Evolutionary conservation across 2,797 vertebrate genomes (phyloP).

Genomic region (Aeoliscus strigatus): DNA sequence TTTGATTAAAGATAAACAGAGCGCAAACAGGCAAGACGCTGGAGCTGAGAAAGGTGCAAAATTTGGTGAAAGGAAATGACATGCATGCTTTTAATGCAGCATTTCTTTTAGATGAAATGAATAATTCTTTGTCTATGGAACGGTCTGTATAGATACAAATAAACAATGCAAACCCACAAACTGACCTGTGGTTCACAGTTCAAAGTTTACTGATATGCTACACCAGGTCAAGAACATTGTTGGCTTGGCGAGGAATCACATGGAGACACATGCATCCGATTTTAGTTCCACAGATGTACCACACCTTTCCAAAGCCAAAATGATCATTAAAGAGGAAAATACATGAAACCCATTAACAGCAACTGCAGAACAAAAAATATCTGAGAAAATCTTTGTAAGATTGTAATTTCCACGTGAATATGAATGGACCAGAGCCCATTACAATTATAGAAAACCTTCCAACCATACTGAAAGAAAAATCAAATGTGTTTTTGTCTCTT

Average conservation of each 20-base stretch:
- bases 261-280: not conserved
- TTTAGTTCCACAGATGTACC: too few relatives aligned
- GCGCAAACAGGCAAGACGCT: not conserved
- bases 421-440: too few relatives aligned
- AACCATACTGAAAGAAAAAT: too few relatives aligned
- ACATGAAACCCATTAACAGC: too few relatives aligned
- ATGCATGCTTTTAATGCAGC: not conserved
- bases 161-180: not conserved
- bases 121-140: not conserved
- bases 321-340: too few relatives aligned
- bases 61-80: not conserved
- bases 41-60: not conserved
- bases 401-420: too few relatives aligned
- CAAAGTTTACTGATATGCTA: conserved; percentile 3
- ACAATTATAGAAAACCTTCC: too few relatives aligned
- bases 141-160: not conserved
- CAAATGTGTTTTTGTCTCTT: too few relatives aligned
- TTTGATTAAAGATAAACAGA: conserved; percentile 21
- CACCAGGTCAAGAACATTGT: not conserved
- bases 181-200: conserved; percentile 10
- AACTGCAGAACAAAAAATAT: too few relatives aligned
- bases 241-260: not conserved
- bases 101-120: conserved; percentile 1
- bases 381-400: too few relatives aligned
- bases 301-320: too few relatives aligned